Base-by-base conservation (phyloP, 2,888 invertebrate species). In the Dryococelus australis region DNA sequence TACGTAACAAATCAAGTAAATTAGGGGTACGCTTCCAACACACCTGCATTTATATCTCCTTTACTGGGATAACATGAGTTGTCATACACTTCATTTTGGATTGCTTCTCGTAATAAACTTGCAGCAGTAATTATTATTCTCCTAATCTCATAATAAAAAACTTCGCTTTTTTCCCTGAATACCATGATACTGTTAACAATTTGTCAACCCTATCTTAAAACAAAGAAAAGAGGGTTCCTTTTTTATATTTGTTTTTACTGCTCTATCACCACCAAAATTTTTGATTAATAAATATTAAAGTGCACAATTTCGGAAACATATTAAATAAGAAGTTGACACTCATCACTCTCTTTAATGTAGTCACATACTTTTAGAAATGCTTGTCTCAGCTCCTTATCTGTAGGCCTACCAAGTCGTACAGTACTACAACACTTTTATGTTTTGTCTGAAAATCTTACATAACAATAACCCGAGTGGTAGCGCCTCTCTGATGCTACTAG, bases 21-120 rank as follows among this genome's bases (percentile, higher is more conserved):
- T n/a, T 13, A 80, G 5, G 80, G n/a, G n/a, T 5, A 35, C 27
- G 20, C n/a, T 16, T 80, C 26, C 80, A 80, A 80, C 24, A 13
- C n/a, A 24, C 80, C 80, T 80, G 80, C 0, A 20, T 80, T 80
- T 80, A 80, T 80, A 24, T 80, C 0, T n/a, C n/a, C n/a, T 27
- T n/a, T 26, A 80, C 12, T 80, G 8, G n/a, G 80, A 80, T 80
- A n/a, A n/a, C 26, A 80, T 80, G 78, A 78, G 80, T 80, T 80
- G 80, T 80, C 80, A 13, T 80, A 80, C 26, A 80, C 80, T 80
- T 80, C 28, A 80, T 80, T 80, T n/a, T 80, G 24, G 80, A 80
- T 80, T 80, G 80, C n/a, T n/a, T 80, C 5, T 28, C 28, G 10
- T n/a, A 80, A n/a, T n/a, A 80, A 80, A 80, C 26, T n/a, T 80